Evolutionary conservation across 2,797 vertebrate species (phyloP).

Genomic region (Phalloptychus januarius): DNA sequence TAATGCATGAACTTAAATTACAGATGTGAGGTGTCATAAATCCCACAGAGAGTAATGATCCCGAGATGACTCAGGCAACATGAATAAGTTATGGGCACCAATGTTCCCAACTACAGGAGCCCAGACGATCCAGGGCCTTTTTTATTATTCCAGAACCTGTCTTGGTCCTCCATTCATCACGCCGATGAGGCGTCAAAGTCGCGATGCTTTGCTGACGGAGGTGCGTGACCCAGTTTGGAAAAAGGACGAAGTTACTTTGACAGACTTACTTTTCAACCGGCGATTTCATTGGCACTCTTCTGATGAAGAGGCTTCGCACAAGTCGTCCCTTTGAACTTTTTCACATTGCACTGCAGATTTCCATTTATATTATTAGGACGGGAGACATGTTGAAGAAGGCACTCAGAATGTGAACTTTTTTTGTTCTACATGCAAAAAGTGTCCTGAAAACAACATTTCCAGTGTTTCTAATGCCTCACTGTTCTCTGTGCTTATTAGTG

Average conservation of each 20-base stretch:
- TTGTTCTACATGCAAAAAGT: background rate
- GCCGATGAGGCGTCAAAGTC: slow-evolving; percentile 36
- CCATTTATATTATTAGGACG: background rate
- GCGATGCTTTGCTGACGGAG: slow-evolving; percentile 27
- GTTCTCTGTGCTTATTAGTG: background rate
- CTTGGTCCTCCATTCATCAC: slow-evolving; percentile 58
- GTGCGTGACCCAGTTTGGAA: slow-evolving; percentile 34
- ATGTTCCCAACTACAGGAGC: slow-evolving; percentile 45
- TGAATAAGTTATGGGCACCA: slow-evolving; percentile 70
- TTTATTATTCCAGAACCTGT: slow-evolving; percentile 51
- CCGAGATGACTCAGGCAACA: slow-evolving; percentile 43
- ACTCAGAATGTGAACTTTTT: background rate
- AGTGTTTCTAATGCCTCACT: background rate
- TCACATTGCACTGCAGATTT: background rate
- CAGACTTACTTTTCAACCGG: slow-evolving; percentile 3
- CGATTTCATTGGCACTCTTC: background rate
- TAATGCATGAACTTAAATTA: slow-evolving; percentile 64
- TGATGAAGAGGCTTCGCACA: background rate
- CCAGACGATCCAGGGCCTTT: slow-evolving; percentile 30
- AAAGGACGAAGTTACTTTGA: slow-evolving; percentile 11
- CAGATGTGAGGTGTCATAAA: slow-evolving; percentile 58
- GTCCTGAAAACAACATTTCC: background rate
- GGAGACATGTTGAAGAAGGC: background rate
- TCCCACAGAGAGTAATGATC: slow-evolving; percentile 56
- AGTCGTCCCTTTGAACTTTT: background rate